A percentile compares a stretch with the other conserved stretches of the same genome.
Evolutionary conservation across 30 jellyfish, hydroid and myxozoan genomes (phyloP).

Genomic region (Mastigias papua): DNA sequence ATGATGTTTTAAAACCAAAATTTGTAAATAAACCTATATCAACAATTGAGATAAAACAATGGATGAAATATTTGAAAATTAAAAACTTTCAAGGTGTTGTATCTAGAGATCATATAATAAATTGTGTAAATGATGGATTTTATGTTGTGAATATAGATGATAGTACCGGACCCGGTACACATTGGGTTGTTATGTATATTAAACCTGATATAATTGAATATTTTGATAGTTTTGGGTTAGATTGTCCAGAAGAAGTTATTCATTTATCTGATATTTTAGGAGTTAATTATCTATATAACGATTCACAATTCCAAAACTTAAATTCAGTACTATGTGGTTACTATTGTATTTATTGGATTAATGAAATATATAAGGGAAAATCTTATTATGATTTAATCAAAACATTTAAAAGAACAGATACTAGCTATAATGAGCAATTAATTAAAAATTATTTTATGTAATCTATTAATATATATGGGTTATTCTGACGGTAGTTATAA

Average conservation of each 20-base stretch:
- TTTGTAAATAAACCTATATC: slow-evolving; percentile 29
- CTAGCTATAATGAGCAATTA: slow-evolving; percentile 20
- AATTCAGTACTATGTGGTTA: slow-evolving; percentile 19
- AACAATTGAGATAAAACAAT: slow-evolving; percentile 9
- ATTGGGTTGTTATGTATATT: too few species aligned
- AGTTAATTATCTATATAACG: slow-evolving; percentile 6
- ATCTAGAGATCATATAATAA: slow-evolving; percentile 7
- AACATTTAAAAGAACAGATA: slow-evolving; percentile 2
- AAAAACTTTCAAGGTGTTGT: slow-evolving; percentile 34
- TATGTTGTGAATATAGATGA: too few species aligned
- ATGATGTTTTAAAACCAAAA: slow-evolving; percentile 31
- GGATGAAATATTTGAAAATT: slow-evolving; percentile 43
- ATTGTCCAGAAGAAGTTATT: too few species aligned
- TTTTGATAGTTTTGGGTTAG: too few species aligned
- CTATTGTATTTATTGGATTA: slow-evolving; percentile 20
- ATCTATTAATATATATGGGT: slow-evolving; percentile 2
- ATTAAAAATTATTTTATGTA: slow-evolving; percentile 18
- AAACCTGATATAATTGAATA: too few species aligned
- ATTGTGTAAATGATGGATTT: not conserved
- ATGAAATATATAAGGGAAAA: slow-evolving; percentile 24
- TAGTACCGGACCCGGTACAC: too few species aligned
- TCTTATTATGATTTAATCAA: slow-evolving; percentile 21
- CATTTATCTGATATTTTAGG: too few species aligned
- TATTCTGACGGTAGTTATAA: slow-evolving; percentile 7
- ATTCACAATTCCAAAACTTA: slow-evolving; percentile 45